A percentile compares a stretch with the other conserved stretches of the same genome.
These are phyloP conservation scores for Sceloporus tristichus DNA, from an alignment of 2,113 vertebrate genomes.

Conservation along the genomic window DNA sequence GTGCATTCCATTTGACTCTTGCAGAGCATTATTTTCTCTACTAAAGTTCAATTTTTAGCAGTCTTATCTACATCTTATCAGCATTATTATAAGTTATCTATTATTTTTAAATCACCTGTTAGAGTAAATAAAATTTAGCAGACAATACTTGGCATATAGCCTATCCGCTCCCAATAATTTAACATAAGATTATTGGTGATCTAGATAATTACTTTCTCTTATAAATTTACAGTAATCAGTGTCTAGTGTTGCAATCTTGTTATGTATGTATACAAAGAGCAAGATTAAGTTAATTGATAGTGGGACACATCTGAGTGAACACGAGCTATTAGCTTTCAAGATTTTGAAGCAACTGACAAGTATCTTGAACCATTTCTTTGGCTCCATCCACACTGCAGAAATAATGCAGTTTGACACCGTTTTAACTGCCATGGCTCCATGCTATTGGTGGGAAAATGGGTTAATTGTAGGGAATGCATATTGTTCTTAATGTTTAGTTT, in stretches of 20 bases:
- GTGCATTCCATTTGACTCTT: conserved; percentile 38
- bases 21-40: conserved; percentile 16
- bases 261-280: not conserved
- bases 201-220: not conserved
- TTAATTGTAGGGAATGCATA: too few species aligned
- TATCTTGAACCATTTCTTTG: not conserved
- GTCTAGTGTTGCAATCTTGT: not conserved
- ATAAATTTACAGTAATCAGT: not conserved
- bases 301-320: not conserved
- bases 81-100: not conserved
- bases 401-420: too few species aligned
- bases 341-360: not conserved
- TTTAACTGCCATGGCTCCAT: too few species aligned
- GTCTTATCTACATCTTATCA: not conserved
- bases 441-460: too few species aligned
- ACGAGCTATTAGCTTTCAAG: not conserved
- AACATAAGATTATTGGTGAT: not conserved
- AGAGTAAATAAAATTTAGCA: not conserved
- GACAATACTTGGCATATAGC: not conserved
- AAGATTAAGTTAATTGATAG: not conserved
- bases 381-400: not conserved
- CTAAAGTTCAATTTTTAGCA: not conserved
- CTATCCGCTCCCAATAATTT: not conserved
- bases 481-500: too few species aligned
- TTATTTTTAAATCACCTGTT: not conserved